A percentile compares a stretch with the other conserved stretches of the same genome.
Conservation (phyloP, 1,140 invertebrate species). For the Limonius californicus region DNA sequence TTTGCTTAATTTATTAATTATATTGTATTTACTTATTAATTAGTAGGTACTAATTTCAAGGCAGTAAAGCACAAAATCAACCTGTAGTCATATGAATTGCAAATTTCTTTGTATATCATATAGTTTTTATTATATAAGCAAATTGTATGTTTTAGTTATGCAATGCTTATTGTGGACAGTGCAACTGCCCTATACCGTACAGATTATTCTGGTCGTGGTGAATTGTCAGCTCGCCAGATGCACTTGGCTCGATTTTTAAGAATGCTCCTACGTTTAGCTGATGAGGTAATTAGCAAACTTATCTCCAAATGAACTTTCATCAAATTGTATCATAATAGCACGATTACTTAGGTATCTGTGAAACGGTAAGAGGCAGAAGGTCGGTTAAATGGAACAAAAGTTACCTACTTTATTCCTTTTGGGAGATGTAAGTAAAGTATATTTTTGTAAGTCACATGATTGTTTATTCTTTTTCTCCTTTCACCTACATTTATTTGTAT, state of each 20-base stretch:
- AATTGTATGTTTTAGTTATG: constrained; percentile 56
- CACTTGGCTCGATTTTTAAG: constrained; percentile 91
- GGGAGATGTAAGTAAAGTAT: too few species aligned
- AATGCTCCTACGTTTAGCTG: constrained; percentile 86
- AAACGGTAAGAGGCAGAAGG: too few species aligned
- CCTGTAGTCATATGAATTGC: too few species aligned
- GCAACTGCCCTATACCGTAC: constrained; percentile 94
- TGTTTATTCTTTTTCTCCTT: too few species aligned
- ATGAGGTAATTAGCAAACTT: constrained; percentile 80
- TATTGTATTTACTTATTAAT: too few species aligned
- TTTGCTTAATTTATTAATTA: too few species aligned
- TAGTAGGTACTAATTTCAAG: too few species aligned
- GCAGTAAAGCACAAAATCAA: too few species aligned
- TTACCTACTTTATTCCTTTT: neutral
- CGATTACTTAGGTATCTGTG: neutral
- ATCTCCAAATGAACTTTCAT: constrained; percentile 3
- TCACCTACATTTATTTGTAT: too few species aligned
- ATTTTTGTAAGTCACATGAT: too few species aligned
- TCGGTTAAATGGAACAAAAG: too few species aligned
- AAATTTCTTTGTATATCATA: neutral
- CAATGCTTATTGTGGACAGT: constrained; percentile 93
- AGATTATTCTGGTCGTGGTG: constrained; percentile 94
- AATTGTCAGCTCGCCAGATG: constrained; percentile 88
- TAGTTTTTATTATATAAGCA: too few species aligned
- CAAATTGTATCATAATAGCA: neutral